Conservation (phyloP, 2,113 vertebrate genomes). For the Aptenodytes forsteri region DNA sequence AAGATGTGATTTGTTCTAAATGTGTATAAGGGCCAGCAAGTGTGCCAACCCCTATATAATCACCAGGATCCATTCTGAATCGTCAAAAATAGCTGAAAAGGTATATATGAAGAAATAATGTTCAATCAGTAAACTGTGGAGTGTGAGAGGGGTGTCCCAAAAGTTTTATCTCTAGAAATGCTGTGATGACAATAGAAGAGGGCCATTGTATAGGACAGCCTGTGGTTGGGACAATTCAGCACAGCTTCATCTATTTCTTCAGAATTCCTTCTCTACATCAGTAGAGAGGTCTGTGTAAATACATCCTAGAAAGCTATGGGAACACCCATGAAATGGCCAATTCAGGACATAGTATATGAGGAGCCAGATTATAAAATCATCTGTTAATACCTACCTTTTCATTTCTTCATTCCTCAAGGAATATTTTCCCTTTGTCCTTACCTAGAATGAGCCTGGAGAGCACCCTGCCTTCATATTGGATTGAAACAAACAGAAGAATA, state of each 20-base stretch:
- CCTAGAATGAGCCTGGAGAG: neutral
- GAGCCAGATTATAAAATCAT: neutral
- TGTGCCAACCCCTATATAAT: neutral
- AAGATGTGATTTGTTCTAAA: neutral
- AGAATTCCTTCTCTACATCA: neutral
- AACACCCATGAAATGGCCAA: neutral
- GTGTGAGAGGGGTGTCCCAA: fast-evolving
- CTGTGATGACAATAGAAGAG: neutral
- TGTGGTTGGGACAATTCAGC: neutral
- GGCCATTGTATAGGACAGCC: neutral
- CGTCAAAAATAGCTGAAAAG: neutral
- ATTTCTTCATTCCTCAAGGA: neutral
- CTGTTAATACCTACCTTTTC: neutral
- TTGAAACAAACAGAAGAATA: neutral
- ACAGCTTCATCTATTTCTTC: neutral
- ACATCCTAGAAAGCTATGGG: neutral
- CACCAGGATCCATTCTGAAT: neutral
- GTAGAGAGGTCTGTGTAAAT: neutral
- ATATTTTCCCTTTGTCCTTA: neutral
- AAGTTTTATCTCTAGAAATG: neutral
- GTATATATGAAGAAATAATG: neutral
- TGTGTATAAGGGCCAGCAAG: neutral
- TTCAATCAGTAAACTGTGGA: neutral
- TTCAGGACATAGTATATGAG: neutral
- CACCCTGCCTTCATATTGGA: neutral